Conservation (phyloP, 2,113 vertebrate species). For the Plestiodon gilberti region DNA sequence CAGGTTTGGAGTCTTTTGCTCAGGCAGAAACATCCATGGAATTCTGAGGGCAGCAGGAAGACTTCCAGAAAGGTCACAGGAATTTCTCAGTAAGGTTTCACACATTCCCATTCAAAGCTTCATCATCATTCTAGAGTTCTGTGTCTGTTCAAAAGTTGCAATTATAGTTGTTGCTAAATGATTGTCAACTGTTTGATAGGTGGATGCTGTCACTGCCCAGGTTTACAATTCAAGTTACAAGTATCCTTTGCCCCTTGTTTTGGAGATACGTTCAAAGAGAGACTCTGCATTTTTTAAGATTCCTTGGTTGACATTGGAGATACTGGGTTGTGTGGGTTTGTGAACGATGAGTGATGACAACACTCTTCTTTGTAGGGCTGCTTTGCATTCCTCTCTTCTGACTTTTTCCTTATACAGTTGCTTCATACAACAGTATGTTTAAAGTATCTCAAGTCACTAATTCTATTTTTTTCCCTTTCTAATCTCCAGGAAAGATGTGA, state of each 20-base stretch:
- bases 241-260: background rate
- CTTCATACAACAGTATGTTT: slow-evolving; percentile 14
- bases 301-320: slow-evolving; percentile 15
- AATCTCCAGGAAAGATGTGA: background rate
- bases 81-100: background rate
- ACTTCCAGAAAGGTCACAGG: background rate
- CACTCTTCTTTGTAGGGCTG: slow-evolving; percentile 5
- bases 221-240: background rate
- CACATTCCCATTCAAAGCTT: background rate
- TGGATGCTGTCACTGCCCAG: background rate
- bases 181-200: background rate
- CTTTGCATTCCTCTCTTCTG: slow-evolving; percentile 25
- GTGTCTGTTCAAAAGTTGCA: background rate
- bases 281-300: background rate
- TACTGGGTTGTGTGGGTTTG: background rate
- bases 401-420: slow-evolving; percentile 24
- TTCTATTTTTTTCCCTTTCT: background rate
- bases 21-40: background rate
- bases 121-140: background rate
- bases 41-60: background rate
- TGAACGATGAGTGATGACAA: slow-evolving; percentile 14
- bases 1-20: background rate
- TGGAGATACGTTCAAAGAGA: background rate
- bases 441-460: background rate
- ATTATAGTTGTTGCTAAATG: background rate